phyloP scores from a whole-genome alignment of 1,140 invertebrate genomes.

The Adelges cooleyi region DNA sequence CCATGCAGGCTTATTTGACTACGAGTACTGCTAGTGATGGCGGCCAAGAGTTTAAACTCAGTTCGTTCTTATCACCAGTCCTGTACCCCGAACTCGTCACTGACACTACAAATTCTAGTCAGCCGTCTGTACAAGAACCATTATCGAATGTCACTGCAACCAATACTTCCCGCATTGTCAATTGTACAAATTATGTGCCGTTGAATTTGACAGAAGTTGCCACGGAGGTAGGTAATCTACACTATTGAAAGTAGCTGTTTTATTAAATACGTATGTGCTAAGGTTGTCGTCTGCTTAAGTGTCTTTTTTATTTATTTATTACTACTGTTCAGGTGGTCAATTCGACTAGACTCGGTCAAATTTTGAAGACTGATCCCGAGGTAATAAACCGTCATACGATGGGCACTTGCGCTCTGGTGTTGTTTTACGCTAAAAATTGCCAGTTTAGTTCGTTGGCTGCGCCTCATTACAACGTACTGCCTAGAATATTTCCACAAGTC shows the following conservation, averaged over 20 bases:
- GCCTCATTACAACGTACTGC: conserved; percentile 80
- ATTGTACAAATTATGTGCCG: background rate
- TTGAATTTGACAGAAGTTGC: conserved; percentile 9
- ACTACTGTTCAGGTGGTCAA: conserved; percentile 42
- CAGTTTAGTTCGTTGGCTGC: conserved; percentile 80
- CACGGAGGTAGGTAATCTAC: conserved; percentile 4
- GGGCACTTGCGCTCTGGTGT: conserved; percentile 63
- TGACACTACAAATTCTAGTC: conserved; percentile 18
- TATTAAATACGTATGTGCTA: too few relatives aligned
- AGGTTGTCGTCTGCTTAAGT: too few relatives aligned
- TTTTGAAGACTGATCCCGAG: conserved; percentile 45
- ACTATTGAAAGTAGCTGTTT: too few relatives aligned
- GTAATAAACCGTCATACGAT: conserved; percentile 41
- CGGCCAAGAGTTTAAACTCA: conserved; percentile 18
- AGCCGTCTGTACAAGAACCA: conserved; percentile 2
- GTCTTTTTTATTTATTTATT: background rate
- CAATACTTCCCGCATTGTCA: conserved; percentile 11
- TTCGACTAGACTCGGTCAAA: conserved; percentile 42
- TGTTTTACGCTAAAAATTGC: conserved; percentile 84
- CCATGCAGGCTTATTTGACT: conserved; percentile 26
- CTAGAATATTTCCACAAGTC: conserved; percentile 68
- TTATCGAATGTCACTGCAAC: conserved; percentile 3
- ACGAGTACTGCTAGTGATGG: conserved; percentile 18
- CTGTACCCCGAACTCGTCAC: background rate
- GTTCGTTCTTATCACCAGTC: conserved; percentile 2